phyloP scores from a whole-genome alignment of 2,113 vertebrate genomes.

The Podiceps cristatus region DNA sequence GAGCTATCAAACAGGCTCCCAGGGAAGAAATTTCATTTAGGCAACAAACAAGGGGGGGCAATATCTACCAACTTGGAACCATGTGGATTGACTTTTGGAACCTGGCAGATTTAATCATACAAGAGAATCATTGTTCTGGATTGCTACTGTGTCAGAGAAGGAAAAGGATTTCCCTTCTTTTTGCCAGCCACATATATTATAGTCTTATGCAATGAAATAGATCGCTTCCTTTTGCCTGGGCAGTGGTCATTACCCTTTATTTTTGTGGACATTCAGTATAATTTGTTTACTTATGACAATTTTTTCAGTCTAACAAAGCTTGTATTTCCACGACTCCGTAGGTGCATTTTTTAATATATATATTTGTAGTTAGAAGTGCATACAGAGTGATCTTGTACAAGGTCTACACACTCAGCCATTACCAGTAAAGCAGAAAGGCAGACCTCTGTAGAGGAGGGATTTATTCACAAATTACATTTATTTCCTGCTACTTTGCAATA shows the following conservation, averaged over 20 bases:
- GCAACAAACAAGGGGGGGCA: background rate
- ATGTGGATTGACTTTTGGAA: background rate
- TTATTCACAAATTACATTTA: background rate
- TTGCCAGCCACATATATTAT: background rate
- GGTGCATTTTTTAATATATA: background rate
- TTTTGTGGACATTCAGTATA: slow-evolving; percentile 20
- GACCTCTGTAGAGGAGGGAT: background rate
- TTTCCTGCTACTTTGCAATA: background rate
- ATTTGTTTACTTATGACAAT: slow-evolving; percentile 32
- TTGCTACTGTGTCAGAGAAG: background rate
- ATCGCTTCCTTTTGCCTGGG: slow-evolving; percentile 31
- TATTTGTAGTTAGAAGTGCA: background rate
- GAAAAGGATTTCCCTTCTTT: background rate
- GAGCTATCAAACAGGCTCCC: background rate
- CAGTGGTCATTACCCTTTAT: slow-evolving; percentile 22
- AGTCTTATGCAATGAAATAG: slow-evolving; percentile 16
- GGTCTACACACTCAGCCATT: background rate
- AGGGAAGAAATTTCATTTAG: background rate
- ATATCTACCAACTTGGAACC: background rate
- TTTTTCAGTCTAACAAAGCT: background rate
- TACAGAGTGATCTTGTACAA: background rate
- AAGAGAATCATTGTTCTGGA: background rate
- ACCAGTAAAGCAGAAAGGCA: background rate
- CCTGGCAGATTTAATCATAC: background rate
- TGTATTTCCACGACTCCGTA: background rate